A percentile compares a stretch with the other conserved stretches of the same genome.
These are phyloP conservation scores for Leptogaster cylindrica DNA, from an alignment of 2,888 invertebrate genomes.

Conservation along the genomic window DNA sequence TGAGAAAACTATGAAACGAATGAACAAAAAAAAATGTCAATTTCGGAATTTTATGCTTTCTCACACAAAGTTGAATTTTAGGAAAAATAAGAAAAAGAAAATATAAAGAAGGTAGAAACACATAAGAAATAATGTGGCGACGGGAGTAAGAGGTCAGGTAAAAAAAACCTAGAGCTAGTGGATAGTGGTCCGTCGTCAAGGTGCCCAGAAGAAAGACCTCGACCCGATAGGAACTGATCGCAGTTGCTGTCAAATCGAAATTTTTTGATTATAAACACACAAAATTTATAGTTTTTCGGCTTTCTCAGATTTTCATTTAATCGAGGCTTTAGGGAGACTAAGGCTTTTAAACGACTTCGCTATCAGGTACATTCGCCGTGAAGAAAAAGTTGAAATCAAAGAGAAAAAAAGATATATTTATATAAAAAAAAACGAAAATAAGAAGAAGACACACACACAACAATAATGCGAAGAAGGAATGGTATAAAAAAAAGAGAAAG, in stretches of 20 bases:
- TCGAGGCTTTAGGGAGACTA: constrained; percentile 26
- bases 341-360: constrained; percentile 8
- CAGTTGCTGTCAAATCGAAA: constrained; percentile 48
- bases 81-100: too few species aligned
- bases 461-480: too few species aligned
- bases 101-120: background rate
- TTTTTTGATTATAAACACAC: constrained; percentile 48
- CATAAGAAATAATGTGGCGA: background rate
- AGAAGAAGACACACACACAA: too few species aligned
- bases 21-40: constrained; percentile 41
- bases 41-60: constrained; percentile 34
- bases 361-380: constrained; percentile 17
- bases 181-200: constrained; percentile 9
- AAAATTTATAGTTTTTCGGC: constrained; percentile 48
- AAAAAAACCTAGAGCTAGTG: background rate
- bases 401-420: too few species aligned
- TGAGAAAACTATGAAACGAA: constrained; percentile 25
- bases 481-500: too few species aligned
- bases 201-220: constrained; percentile 33
- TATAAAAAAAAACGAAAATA: too few species aligned
- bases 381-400: background rate
- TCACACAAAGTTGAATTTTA: too few species aligned
- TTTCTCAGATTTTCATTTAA: constrained; percentile 42
- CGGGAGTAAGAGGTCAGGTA: constrained; percentile 29
- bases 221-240: constrained; percentile 38